A percentile compares a stretch with the other conserved stretches of the same genome.
phyloP scores from a whole-genome alignment of 1,140 invertebrate genomes.

The Penaeus indicus region DNA sequence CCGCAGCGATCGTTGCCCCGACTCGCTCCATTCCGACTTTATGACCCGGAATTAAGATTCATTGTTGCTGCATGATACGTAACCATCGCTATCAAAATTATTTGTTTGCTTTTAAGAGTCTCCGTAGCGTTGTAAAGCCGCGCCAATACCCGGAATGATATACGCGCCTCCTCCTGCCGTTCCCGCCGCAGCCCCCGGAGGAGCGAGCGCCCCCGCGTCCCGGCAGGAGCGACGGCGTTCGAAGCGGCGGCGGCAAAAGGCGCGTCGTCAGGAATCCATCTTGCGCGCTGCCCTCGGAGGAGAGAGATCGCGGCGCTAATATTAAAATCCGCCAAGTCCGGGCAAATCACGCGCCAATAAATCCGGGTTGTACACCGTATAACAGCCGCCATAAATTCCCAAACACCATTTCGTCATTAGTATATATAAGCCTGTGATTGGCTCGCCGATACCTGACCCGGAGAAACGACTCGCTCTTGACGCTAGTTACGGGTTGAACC shows the following conservation, averaged over 20 bases:
- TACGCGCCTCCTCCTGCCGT: background rate
- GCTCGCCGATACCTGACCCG: constrained; percentile 19
- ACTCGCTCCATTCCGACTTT: background rate
- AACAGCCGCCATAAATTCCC: constrained; percentile 17
- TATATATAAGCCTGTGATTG: constrained; percentile 29
- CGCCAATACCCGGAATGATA: background rate
- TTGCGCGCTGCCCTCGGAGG: too few species aligned
- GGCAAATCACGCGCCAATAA: constrained; percentile 11
- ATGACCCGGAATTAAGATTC: constrained; percentile 4
- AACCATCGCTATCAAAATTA: background rate
- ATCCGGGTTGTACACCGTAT: constrained; percentile 23
- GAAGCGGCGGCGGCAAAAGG: too few species aligned
- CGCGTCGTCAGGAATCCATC: too few species aligned
- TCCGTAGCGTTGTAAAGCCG: background rate
- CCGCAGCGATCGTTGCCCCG: too few species aligned
- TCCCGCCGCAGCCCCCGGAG: background rate
- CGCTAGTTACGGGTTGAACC: background rate
- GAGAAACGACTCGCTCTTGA: background rate
- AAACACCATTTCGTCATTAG: constrained; percentile 23
- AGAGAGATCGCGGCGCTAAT: background rate
- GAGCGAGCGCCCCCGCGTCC: background rate
- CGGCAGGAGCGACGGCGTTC: background rate
- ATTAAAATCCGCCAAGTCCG: background rate
- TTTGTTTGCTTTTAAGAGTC: constrained; percentile 1
- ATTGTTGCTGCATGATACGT: constrained; percentile 16